Evolutionary conservation across 1,140 invertebrate species (phyloP).

Genomic region (Nephotettix cincticeps): DNA sequence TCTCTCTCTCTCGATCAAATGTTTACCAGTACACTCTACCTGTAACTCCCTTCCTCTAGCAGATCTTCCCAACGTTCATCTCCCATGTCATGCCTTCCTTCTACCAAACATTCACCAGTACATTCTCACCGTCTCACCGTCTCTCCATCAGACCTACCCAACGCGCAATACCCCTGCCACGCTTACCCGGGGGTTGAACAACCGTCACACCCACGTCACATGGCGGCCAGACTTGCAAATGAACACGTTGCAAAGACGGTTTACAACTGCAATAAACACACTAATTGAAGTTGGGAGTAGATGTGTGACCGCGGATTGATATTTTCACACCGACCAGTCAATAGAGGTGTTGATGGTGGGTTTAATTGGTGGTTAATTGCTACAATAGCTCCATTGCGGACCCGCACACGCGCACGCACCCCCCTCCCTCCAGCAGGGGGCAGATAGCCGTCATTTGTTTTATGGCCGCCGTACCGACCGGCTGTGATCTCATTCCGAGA

Average conservation of each 20-base stretch:
- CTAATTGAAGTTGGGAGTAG: neutral
- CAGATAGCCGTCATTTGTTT: neutral
- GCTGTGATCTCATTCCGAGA: too few species aligned
- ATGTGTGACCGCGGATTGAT: neutral
- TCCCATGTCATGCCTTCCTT: too few species aligned
- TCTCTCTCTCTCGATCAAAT: too few species aligned
- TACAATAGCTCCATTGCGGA: neutral
- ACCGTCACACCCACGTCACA: too few species aligned
- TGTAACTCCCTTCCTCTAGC: too few species aligned
- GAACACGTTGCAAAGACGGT: neutral
- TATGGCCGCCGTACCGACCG: neutral
- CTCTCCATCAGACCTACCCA: too few species aligned
- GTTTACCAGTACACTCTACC: too few species aligned
- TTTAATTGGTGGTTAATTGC: neutral
- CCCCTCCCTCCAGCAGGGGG: neutral
- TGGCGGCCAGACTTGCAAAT: neutral
- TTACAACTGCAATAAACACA: neutral
- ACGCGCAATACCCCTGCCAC: too few species aligned
- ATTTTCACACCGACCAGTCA: neutral
- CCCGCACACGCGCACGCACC: neutral
- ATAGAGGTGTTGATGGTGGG: conserved; percentile 1
- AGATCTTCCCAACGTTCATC: too few species aligned
- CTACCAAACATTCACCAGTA: too few species aligned
- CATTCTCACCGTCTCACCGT: too few species aligned
- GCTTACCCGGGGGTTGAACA: too few species aligned